Conservation (phyloP, 2,797 vertebrate species). For the Aeoliscus strigatus region DNA sequence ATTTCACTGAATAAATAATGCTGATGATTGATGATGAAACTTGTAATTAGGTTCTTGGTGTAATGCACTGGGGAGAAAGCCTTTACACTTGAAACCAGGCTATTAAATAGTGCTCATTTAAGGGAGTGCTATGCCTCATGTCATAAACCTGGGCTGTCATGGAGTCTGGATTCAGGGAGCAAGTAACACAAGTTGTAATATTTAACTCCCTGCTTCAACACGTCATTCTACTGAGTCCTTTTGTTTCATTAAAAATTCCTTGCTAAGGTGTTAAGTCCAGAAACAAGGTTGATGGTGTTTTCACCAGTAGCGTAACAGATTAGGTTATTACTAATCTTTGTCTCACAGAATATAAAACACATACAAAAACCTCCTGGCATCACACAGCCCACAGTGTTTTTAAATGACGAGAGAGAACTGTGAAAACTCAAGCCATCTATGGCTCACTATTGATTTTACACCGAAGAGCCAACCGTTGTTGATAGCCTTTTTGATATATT, state of each 20-base stretch:
- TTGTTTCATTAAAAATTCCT: conserved; percentile 33
- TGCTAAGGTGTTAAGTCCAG: conserved; percentile 22
- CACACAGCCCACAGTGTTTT: conserved; percentile 85
- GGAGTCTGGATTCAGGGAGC: conserved; percentile 54
- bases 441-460: conserved; percentile 99
- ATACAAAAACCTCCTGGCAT: conserved; percentile 70
- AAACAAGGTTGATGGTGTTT: no score
- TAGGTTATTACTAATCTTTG: conserved; percentile 89
- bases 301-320: no score
- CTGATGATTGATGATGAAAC: conserved; percentile 99
- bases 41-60: conserved; percentile 96
- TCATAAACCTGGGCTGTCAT: conserved; percentile 53
- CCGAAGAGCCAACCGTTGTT: conserved; percentile 95
- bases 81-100: conserved; percentile 79
- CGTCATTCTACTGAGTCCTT: conserved; percentile 32
- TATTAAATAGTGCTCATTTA: conserved; percentile 83
- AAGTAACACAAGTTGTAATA: conserved; percentile 79
- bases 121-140: conserved; percentile 66
- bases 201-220: conserved; percentile 82
- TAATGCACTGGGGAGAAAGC: conserved; percentile 81
- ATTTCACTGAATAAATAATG: conserved; percentile 99
- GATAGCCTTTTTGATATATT: conserved; percentile 99
- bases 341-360: conserved; percentile 68
- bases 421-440: conserved; percentile 99
- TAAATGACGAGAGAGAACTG: conserved; percentile 99